Percentiles rank a stretch among this genome's conserved stretches.
Conservation (phyloP, 2,888 invertebrate genomes). For the Aporophyla lueneburgensis region DNA sequence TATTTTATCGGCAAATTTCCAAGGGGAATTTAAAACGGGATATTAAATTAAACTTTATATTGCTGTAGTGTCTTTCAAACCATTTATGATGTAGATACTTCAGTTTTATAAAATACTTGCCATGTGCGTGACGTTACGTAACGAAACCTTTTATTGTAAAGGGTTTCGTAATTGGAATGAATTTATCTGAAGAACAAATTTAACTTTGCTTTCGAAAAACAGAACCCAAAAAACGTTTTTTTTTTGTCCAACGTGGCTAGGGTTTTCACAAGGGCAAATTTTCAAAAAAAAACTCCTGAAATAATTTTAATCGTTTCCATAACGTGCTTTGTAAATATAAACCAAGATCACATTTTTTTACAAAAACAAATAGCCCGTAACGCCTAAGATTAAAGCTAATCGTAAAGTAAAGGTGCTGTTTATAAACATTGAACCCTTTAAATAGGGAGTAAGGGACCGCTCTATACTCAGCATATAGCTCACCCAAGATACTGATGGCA, state of each 20-base stretch:
- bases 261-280: neutral
- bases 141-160: too few relatives aligned
- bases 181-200: too few relatives aligned
- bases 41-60: neutral
- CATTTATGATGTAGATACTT: neutral
- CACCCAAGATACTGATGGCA: constrained; percentile 55
- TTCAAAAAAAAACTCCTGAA: neutral
- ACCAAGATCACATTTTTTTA: neutral
- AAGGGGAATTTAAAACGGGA: neutral
- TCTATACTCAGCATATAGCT: constrained; percentile 52
- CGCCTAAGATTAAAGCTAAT: constrained; percentile 53
- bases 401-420: constrained; percentile 60
- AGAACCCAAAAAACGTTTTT: too few relatives aligned
- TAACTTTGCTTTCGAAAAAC: too few relatives aligned
- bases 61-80: neutral
- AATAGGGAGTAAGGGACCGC: constrained; percentile 68
- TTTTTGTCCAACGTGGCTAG: neutral
- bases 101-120: neutral
- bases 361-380: constrained; percentile 46
- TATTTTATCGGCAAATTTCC: constrained; percentile 35
- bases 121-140: neutral
- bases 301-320: neutral
- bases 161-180: too few relatives aligned
- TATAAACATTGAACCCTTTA: constrained; percentile 71
- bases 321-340: neutral